A percentile compares a stretch with the other conserved stretches of the same genome.
phyloP scores from a whole-genome alignment of 2,113 vertebrate genomes.

The Neolamprologus cancellatus region DNA sequence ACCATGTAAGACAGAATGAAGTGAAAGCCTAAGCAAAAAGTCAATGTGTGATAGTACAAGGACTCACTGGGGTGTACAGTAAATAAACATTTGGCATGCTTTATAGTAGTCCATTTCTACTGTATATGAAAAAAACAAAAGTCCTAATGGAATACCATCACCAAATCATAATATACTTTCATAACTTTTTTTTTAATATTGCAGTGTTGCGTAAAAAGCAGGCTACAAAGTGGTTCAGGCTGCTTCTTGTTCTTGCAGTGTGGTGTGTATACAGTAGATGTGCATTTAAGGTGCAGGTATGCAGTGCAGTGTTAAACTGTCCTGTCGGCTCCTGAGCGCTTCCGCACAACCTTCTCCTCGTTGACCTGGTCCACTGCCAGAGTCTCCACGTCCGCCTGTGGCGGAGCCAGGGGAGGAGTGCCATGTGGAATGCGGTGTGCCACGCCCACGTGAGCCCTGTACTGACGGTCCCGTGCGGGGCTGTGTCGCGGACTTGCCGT shows the following conservation, averaged over 20 bases:
- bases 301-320: constrained; percentile 78
- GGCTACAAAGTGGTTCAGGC: constrained; percentile 57
- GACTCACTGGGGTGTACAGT: constrained; percentile 27
- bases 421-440: constrained; percentile 87
- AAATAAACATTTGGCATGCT: constrained; percentile 83
- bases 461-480: constrained; percentile 80
- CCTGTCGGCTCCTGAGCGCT: constrained; percentile 89
- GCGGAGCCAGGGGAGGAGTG: constrained; percentile 48
- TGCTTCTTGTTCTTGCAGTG: constrained; percentile 34
- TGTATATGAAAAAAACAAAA: constrained; percentile 5
- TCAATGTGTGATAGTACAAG: constrained; percentile 24
- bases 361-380: constrained; percentile 92
- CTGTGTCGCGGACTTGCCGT: constrained; percentile 72
- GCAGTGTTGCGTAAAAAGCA: constrained; percentile 75
- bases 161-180: constrained; percentile 23
- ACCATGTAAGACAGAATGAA: constrained; percentile 15
- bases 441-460: constrained; percentile 85
- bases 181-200: constrained; percentile 5
- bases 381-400: constrained; percentile 80
- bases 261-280: constrained; percentile 25
- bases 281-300: not conserved
- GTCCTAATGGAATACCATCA: constrained; percentile 30
- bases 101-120: constrained; percentile 25
- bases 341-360: constrained; percentile 80
- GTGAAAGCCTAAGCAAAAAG: constrained; percentile 19